Evolutionary conservation across 2,888 invertebrate species (phyloP), one percentile per base, ranked within the genome.

Genomic region (Frankliniella intonsa): DNA sequence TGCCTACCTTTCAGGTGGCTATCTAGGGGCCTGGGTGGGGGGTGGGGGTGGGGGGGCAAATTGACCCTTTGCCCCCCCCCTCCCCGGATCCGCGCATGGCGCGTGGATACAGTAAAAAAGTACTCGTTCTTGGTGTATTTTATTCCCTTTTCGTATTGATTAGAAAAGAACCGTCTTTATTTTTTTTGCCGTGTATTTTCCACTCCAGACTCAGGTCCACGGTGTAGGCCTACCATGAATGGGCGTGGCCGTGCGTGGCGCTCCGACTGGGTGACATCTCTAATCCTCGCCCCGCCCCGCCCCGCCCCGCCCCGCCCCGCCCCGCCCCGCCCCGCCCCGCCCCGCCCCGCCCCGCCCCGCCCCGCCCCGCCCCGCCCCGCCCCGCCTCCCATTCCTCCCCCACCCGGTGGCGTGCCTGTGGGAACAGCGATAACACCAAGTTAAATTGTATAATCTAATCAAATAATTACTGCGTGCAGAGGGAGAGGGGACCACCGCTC

Each of bases 401-500:
- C 38, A 38, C 38, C 38, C 38, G 38, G 38, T 38, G 38, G 55
- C 14, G 55, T 12, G 55, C 17, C 69, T 76, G 69, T 25, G 69
- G 25, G 22, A 76, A 22, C 69, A 22, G 69, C 25, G 69, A 76
- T 76, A 76, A 76, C 69, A 76, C 69, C 55, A 76, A 76, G 69
- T 76, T 76, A 76, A 76, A 76, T 76, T 76, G 69, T 76, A 76
- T 25, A 76, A 76, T 76, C 69, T 76, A 76, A 76, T 76, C 69
- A 76, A 76, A 76, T 76, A 76, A 76, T 76, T 76, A 76, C 62
- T n/a, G 62, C 19, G n/a, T 17, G 62, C 62, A n/a, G 62, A 17
- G 19, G 55, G 55, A 17, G 55, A 8, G 9, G 55, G 55, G 55
- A 8, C 14, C 14, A 5, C 19, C 62, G 14, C 14, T 7, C 19